A percentile compares a stretch with the other conserved stretches of the same genome.
Conservation (phyloP, 2,888 invertebrate species). For the Automeris io region DNA sequence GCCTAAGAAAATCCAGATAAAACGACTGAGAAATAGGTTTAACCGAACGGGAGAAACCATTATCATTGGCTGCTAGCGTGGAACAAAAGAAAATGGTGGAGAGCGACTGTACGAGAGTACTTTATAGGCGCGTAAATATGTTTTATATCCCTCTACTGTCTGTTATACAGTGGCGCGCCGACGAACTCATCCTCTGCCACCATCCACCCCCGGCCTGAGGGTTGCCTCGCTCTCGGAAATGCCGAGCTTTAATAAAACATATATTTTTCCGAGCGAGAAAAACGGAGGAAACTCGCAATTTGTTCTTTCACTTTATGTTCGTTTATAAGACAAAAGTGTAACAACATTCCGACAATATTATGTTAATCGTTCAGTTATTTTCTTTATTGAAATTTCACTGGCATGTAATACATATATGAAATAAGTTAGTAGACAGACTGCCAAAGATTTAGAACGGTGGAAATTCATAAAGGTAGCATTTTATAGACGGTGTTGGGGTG, state of each 20-base stretch:
- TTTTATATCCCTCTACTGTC: conserved; percentile 77
- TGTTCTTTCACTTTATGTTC: conserved; percentile 78
- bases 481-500: no score
- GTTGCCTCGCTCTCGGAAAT: conserved; percentile 74
- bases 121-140: conserved; percentile 78
- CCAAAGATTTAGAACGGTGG: no score
- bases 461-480: no score
- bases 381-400: conserved; percentile 43
- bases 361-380: conserved; percentile 72
- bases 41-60: conserved; percentile 74
- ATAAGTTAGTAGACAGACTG: no score
- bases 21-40: conserved; percentile 73
- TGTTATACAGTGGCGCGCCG: conserved; percentile 75
- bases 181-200: conserved; percentile 42
- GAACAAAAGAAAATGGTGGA: conserved; percentile 76
- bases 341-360: conserved; percentile 75
- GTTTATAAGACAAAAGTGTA: conserved; percentile 78
- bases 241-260: conserved; percentile 78
- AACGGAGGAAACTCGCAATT: conserved; percentile 78
- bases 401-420: no score
- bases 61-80: conserved; percentile 73
- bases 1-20: conserved; percentile 71
- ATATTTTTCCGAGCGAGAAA: conserved; percentile 77
- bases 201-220: conserved; percentile 53
- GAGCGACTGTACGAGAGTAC: conserved; percentile 75